Evolutionary conservation across 2,797 vertebrate genomes (phyloP), one percentile per base, ranked within the genome.

Genomic region (Micromesistius poutassou): DNA sequence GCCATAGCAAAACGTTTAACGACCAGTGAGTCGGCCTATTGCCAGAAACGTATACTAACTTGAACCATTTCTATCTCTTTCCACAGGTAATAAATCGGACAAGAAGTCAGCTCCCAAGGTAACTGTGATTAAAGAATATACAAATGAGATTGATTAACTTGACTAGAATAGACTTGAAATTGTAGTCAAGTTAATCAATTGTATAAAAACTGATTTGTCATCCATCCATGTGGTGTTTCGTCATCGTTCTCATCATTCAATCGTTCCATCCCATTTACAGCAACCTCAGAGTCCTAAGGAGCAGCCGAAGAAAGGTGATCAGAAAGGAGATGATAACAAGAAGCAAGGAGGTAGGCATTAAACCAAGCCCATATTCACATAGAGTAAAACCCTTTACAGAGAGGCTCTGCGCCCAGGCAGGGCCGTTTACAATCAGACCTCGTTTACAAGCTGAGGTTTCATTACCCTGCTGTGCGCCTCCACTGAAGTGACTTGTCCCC

Each of bases 51-150:
- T 33, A 33, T 30, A 76, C 35, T 28, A 35, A 31, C 30, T 73
- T 9, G 74, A 50, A 55, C 72, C 68, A 73, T 55, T 84, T 78
- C 3, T 70, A 38, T 30, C 25, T 22, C 35, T 84, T 87, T 81
- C 73, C 40, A 70, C 82, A 95, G 95, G 94, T 92, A 95, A 95
- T 83, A 95, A 95, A 89, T 91, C 91, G 81, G 94, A 95, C 90
- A 95, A 95, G 94, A 95, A 95, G 91, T 94, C 93, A 88, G 76
- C 91, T 90, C 93, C 93, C 78, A 95, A 95, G 95, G 94, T 95
- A 90, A 42, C 40, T 16, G 40, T 42, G 40, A 13, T 42, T 42
- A 42, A 42, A 12, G 40, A 16, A 13, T 42, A 13, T 16, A 42
- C 14, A 66, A 71, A 7, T 74, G 30, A 30, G 7, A 19, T 33